Evolutionary conservation across 2,113 vertebrate genomes (phyloP), one percentile per base, ranked within the genome.

Genomic region (Baryphthengus martii): DNA sequence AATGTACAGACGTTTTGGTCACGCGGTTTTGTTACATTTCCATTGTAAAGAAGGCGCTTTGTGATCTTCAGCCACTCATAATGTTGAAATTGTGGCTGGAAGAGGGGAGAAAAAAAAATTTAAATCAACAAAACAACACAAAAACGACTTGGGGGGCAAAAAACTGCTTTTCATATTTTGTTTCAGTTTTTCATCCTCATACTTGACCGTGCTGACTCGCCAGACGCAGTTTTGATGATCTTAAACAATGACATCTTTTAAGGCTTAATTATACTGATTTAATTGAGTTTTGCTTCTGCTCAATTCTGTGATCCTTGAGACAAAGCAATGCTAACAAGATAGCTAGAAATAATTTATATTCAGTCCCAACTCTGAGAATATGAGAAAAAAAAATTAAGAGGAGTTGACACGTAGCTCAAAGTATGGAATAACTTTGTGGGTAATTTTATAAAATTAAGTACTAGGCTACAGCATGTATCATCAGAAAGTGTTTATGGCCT

Each of bases 401-500:
- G 52, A 91, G 62, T 25, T 89, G 71, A 92, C 66, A 88, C 50
- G 23, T 13, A 72, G 58, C 62, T 95, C 50, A 67, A 76, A 91
- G 68, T 31, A 82, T 5, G 33, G 72, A 91, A 62, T 63, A 70
- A 67, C 26, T 81, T 62, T 71, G 61, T 76, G 68, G 84, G 33
- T 76, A 82, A 70, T 84, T 95, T 93, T 73, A 86, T 85, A 85
- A 72, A 93, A 95, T 91, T 16, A 94, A 86, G 44, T 28, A 75
- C 31, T 49, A 79, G 55, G 52, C 74, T 92, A 77, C 50, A 88
- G 86, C 1, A n/a, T 1, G 2, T 85, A 89, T 65, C 1, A 0
- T 77, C 88, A 67, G 59, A 87, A 95, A 45, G 89, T 96, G 90
- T 93, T 97, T 93, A 94, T 75, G 53, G 83, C 76, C 61, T 81